A percentile compares a stretch with the other conserved stretches of the same genome.
Conservation (phyloP, 2,113 vertebrate genomes). For the Lepisosteus oculatus region DNA sequence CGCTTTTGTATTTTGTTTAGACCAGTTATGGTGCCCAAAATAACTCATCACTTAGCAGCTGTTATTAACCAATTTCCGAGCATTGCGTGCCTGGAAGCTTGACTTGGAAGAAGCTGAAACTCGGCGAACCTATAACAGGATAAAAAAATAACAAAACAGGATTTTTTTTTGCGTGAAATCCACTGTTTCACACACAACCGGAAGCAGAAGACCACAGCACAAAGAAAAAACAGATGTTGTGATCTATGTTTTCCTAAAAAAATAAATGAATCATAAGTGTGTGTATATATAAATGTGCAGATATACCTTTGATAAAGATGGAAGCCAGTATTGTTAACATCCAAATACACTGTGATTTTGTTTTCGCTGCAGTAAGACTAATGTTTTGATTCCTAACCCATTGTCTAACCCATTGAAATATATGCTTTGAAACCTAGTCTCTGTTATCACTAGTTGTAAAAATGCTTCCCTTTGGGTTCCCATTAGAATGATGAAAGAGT, state of each 20-base stretch:
- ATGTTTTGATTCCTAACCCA: conserved; percentile 8
- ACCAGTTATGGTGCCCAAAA: conserved; percentile 15
- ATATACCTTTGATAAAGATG: conserved; percentile 1
- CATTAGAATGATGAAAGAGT: not conserved
- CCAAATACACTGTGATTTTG: not conserved
- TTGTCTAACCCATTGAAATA: conserved; percentile 3
- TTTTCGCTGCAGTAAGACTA: conserved; percentile 7
- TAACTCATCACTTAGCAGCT: conserved; percentile 30
- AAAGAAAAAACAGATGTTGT: not conserved
- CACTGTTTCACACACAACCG: conserved; percentile 14
- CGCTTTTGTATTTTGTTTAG: conserved; percentile 8
- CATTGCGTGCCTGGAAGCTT: conserved; percentile 21
- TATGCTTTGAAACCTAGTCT: not conserved
- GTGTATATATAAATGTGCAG: conserved; percentile 3
- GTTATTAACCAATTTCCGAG: conserved; percentile 25
- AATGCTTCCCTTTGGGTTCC: too few relatives aligned
- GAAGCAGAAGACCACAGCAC: conserved; percentile 5
- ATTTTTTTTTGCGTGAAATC: not conserved
- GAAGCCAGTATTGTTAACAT: not conserved
- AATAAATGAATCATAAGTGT: conserved; percentile 12
- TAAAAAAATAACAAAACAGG: conserved; percentile 21
- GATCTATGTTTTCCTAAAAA: conserved; percentile 4
- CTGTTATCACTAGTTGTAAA: not conserved
- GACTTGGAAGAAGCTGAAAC: conserved; percentile 8
- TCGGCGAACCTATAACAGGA: conserved; percentile 15